phyloP scores from a whole-genome alignment of 2,113 vertebrate species.

The Macheiramphus alcinus region DNA sequence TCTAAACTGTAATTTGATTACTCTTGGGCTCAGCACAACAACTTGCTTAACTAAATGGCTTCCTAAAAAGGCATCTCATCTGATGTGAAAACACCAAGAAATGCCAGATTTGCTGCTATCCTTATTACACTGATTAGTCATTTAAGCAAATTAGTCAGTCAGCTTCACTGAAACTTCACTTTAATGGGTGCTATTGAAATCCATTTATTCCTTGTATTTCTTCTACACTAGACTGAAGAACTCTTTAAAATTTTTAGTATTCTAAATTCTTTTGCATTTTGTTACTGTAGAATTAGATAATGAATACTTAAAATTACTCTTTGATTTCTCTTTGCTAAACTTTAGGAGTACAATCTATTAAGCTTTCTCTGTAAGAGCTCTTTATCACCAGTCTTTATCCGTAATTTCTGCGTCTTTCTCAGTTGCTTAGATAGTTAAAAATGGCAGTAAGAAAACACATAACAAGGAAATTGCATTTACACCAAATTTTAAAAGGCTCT shows the following conservation, averaged over 20 bases:
- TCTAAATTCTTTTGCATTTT: background rate
- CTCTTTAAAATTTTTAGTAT: background rate
- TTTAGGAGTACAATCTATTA: background rate
- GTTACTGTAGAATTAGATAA: background rate
- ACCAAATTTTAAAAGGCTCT: background rate
- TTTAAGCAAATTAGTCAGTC: background rate
- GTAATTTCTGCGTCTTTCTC: background rate
- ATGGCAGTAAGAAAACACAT: background rate
- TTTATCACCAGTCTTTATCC: background rate
- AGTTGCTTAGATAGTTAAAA: background rate
- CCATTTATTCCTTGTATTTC: background rate
- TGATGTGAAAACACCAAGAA: background rate
- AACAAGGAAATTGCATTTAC: background rate
- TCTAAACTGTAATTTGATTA: background rate
- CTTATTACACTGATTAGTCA: background rate
- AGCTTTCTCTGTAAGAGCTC: background rate
- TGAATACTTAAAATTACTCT: background rate
- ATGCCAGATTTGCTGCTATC: background rate
- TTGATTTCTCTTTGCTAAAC: background rate
- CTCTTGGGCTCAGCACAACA: background rate
- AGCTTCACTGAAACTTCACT: background rate
- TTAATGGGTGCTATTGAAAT: background rate
- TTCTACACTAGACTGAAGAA: background rate
- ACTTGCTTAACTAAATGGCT: background rate
- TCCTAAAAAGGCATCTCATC: background rate